A percentile compares a stretch with the other conserved stretches of the same genome.
phyloP scores from a whole-genome alignment of 2,888 invertebrate genomes.

The Lamproptera curius region DNA sequence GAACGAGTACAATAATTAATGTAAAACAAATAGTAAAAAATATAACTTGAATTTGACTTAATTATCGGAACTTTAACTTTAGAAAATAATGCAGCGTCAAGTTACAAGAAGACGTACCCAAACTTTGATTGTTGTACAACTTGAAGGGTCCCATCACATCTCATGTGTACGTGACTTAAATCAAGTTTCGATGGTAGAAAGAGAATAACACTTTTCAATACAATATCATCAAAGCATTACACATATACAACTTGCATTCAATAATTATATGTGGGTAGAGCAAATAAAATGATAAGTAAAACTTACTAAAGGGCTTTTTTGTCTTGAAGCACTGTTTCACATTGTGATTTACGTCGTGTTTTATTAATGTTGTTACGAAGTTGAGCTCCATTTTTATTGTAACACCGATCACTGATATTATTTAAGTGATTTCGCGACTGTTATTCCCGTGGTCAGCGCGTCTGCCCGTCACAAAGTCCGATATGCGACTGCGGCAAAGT shows the following conservation, averaged over 20 bases:
- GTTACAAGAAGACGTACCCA: too few species aligned
- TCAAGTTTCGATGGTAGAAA: neutral
- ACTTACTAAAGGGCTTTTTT: conserved; percentile 70
- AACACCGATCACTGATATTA: conserved; percentile 21
- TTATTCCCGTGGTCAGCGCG: conserved; percentile 5
- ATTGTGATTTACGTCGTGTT: conserved; percentile 73
- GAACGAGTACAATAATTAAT: too few species aligned
- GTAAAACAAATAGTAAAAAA: too few species aligned
- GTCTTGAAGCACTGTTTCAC: conserved; percentile 70
- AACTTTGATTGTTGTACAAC: neutral
- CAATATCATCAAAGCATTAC: neutral
- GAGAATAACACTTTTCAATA: neutral
- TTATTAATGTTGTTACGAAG: conserved; percentile 63
- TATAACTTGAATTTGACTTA: too few species aligned
- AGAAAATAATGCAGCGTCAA: too few species aligned
- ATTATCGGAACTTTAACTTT: too few species aligned
- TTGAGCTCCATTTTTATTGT: conserved; percentile 57
- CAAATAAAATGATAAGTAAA: conserved; percentile 20
- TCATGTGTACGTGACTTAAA: neutral
- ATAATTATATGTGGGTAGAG: neutral
- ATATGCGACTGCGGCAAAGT: conserved; percentile 47
- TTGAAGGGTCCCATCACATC: neutral
- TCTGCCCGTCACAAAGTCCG: conserved; percentile 35
- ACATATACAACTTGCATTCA: neutral
- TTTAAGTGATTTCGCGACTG: neutral